These are phyloP conservation scores for Gorsachius goisagi DNA, from an alignment of 2,113 vertebrate genomes.

Conservation along the genomic window DNA sequence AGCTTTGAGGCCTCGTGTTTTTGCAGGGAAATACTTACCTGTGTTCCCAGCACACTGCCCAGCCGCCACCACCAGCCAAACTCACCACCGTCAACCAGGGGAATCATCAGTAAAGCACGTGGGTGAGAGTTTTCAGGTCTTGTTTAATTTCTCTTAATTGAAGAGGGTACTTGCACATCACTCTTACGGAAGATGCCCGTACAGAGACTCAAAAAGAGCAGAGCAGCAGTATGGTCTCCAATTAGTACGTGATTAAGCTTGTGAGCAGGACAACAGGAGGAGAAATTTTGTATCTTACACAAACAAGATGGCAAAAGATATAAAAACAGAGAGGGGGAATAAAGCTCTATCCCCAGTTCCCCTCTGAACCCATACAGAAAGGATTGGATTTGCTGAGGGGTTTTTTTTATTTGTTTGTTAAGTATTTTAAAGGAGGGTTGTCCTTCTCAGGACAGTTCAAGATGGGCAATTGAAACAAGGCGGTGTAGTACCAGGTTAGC, in stretches of 20 bases:
- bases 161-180: not conserved
- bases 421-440: not conserved
- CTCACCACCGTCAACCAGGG: not conserved
- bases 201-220: not conserved
- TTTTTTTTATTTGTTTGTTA: not conserved
- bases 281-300: not conserved
- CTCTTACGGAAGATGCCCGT: not conserved
- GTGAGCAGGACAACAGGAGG: not conserved
- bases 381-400: not conserved
- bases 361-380: not conserved
- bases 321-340: not conserved
- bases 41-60: not conserved
- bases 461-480: not conserved
- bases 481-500: not conserved
- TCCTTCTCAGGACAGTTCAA: not conserved
- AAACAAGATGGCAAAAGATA: slow-evolving; percentile 9
- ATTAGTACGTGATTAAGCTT: not conserved
- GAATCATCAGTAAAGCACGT: not conserved
- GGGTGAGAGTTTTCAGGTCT: not conserved
- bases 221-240: not conserved
- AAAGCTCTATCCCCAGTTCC: slow-evolving; percentile 22
- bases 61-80: not conserved
- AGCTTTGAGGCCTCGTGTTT: slow-evolving; percentile 58
- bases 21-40: slow-evolving; percentile 54
- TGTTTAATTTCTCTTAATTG: not conserved